Evolutionary conservation across 2,113 vertebrate genomes (phyloP), one percentile per base, ranked within the genome.

Genomic region (Eublepharis macularius): DNA sequence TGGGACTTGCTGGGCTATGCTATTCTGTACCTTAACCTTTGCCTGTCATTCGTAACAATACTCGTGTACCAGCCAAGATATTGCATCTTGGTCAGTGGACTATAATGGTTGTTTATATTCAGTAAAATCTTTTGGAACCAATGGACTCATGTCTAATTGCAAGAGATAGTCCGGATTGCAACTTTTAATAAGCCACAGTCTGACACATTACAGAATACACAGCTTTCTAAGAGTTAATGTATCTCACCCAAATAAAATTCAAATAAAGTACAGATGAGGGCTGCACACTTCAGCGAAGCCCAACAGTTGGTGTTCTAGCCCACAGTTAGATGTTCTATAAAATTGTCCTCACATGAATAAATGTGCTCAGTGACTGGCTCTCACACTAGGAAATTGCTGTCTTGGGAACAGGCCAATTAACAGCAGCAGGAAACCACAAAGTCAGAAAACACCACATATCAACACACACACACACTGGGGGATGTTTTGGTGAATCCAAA

Each of bases 271-370:
- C 86, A 93, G 81, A 94, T 84, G 94, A 94, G 73, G 79, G 84
- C 47, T 92, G 60, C 86, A 91, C 81, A 94, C 87, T 94, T 92
- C 90, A 88, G 76, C 91, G 88, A 81, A 83, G 63, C 29, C 85
- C 86, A 94, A 70, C 83, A 92, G 90, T 91, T 95, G 88, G 63
- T 89, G 81, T 69, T 94, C 89, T 83, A 90, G 82, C 78, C 79
- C 79, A 89, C 83, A 92, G 85, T 88, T 87, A 92, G 88, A 76
- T 89, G 81, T 66, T 90, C 83, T 89, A 65, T 89, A 90, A 94
- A 95, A 91, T 79, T 89, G 36, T 94, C 86, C 91, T 86, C 91
- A 92, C 73, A 85, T 86, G 87, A 95, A 90, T 93, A 93, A 93
- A 63, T 81, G 84, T 49, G 34, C 45, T 80, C 88, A 91, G 57